Conservation (phyloP, 2,113 vertebrate species). For the Scophthalmus maximus region DNA sequence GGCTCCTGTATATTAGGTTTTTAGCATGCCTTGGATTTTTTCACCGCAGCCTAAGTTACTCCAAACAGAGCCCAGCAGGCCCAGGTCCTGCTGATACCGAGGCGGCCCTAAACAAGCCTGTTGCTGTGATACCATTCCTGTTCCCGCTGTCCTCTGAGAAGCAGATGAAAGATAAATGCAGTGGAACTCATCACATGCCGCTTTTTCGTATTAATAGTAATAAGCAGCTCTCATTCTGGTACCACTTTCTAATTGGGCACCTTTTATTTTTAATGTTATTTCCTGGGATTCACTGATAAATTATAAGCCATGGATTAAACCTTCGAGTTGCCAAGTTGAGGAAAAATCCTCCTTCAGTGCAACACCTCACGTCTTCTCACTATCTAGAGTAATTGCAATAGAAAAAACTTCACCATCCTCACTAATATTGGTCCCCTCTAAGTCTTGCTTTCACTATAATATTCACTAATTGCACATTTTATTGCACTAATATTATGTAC, state of each 20-base stretch:
- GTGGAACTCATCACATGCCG: constrained; percentile 14
- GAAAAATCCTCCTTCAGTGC: background rate
- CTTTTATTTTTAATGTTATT: too few species aligned
- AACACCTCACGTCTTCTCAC: background rate
- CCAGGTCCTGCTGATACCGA: constrained; percentile 72
- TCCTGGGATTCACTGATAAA: background rate
- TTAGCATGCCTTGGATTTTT: constrained; percentile 83
- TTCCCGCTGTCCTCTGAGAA: constrained; percentile 39
- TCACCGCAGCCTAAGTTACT: constrained; percentile 79
- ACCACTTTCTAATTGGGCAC: background rate
- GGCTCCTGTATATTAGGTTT: constrained; percentile 83
- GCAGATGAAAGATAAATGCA: constrained; percentile 52
- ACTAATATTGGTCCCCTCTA: too few species aligned
- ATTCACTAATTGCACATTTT: too few species aligned
- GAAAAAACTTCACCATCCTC: too few species aligned
- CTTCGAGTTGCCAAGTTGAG: too few species aligned
- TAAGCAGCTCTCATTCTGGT: background rate
- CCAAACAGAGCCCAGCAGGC: constrained; percentile 77
- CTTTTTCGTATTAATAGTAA: background rate
- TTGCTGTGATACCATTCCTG: constrained; percentile 67
- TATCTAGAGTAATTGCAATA: too few species aligned
- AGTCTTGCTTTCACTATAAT: too few species aligned
- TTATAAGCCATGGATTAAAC: too few species aligned
- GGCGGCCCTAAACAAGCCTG: constrained; percentile 70
- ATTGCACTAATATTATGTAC: too few species aligned